A percentile compares a stretch with the other conserved stretches of the same genome.
These are phyloP conservation scores for Siphonodentalium dalli DNA, from an alignment of 2,888 invertebrate species.

Conservation along the genomic window DNA sequence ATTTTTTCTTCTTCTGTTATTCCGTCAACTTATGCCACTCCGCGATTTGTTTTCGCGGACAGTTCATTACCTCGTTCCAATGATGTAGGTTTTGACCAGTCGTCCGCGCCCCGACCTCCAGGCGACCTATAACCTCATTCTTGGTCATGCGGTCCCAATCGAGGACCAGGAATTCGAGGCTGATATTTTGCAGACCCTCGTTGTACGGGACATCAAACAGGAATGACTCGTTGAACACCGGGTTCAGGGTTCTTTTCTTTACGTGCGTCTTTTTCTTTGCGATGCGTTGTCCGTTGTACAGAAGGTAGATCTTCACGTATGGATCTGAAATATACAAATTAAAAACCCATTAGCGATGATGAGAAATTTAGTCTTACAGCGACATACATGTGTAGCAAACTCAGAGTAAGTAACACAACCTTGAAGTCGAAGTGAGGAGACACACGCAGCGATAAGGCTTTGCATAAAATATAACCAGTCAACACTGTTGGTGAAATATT, in stretches of 20 bases:
- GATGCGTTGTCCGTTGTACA: slow-evolving; percentile 96
- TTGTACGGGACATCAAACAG: slow-evolving; percentile 92
- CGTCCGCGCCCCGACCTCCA: slow-evolving; percentile 82
- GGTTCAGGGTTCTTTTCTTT: slow-evolving; percentile 95
- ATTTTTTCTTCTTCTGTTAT: slow-evolving; percentile 21
- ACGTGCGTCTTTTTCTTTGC: slow-evolving; percentile 99
- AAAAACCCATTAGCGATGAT: neutral
- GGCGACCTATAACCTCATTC: slow-evolving; percentile 96
- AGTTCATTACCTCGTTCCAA: slow-evolving; percentile 97
- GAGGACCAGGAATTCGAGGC: slow-evolving; percentile 85
- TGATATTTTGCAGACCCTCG: slow-evolving; percentile 78
- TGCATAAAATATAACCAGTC: too few relatives aligned
- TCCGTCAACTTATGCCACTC: slow-evolving; percentile 95
- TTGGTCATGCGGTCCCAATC: slow-evolving; percentile 99
- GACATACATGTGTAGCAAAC: neutral
- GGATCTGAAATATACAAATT: slow-evolving; percentile 74
- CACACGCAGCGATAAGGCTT: too few relatives aligned
- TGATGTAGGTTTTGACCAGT: slow-evolving; percentile 73
- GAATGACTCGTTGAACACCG: slow-evolving; percentile 99
- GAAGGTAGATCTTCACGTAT: slow-evolving; percentile 94
- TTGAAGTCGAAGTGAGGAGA: too few relatives aligned
- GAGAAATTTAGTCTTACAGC: neutral
- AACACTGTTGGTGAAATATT: too few relatives aligned
- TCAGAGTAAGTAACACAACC: too few relatives aligned
- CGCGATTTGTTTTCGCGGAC: slow-evolving; percentile 96